A percentile compares a stretch with the other conserved stretches of the same genome.
Conservation (phyloP, 2,888 invertebrate genomes). For the Elysia crispata region DNA sequence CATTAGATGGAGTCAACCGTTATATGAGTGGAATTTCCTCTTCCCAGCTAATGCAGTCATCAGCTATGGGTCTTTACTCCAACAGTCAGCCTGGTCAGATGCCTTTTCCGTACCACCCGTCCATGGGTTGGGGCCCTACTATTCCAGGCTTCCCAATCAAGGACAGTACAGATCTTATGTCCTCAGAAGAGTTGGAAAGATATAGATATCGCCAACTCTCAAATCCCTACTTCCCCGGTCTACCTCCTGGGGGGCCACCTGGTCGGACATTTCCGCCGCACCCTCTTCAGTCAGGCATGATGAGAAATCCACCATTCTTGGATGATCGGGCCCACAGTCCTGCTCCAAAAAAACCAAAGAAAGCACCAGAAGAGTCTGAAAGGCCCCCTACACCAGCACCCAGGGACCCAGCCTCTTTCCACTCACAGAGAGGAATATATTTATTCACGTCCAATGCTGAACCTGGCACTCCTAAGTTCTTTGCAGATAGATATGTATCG, state of each 20-base stretch:
- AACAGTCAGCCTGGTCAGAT: constrained; percentile 47
- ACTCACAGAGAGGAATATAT: constrained; percentile 49
- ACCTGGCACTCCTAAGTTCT: constrained; percentile 41
- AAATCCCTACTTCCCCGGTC: constrained; percentile 43
- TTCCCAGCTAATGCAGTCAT: constrained; percentile 43
- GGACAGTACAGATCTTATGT: constrained; percentile 44
- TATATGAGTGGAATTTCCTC: constrained; percentile 48
- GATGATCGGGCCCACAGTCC: constrained; percentile 47
- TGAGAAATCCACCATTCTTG: constrained; percentile 37
- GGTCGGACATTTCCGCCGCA: constrained; percentile 45
- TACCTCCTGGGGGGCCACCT: constrained; percentile 44
- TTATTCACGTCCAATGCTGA: constrained; percentile 46
- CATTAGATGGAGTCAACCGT: constrained; percentile 44
- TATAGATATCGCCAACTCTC: constrained; percentile 47
- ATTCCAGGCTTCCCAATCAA: constrained; percentile 46
- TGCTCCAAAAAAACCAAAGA: constrained; percentile 48
- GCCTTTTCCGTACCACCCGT: constrained; percentile 47
- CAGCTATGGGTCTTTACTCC: constrained; percentile 49
- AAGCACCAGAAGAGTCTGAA: constrained; percentile 46
- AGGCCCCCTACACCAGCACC: constrained; percentile 48
- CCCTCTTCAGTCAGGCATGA: constrained; percentile 45
- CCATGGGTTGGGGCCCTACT: constrained; percentile 46
- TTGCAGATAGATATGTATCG: constrained; percentile 61
- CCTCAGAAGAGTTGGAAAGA: constrained; percentile 46
- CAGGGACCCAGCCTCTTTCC: constrained; percentile 46